phyloP scores from a whole-genome alignment of 1,140 invertebrate species.

The Saccostrea echinata region DNA sequence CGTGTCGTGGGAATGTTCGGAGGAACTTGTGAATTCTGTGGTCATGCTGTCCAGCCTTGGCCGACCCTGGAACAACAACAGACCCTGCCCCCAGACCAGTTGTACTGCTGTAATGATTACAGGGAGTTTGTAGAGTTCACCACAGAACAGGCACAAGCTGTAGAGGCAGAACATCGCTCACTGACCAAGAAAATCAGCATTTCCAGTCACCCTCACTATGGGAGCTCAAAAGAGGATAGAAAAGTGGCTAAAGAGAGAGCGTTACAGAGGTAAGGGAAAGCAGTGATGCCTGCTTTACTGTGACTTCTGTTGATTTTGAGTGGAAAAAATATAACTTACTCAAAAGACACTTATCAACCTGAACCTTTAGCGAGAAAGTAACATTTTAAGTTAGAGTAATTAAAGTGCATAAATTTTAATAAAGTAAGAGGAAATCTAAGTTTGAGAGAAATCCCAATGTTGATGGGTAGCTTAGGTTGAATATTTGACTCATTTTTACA shows the following conservation, averaged over 20 bases:
- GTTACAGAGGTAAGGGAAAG: constrained; percentile 68
- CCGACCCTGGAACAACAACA: constrained; percentile 75
- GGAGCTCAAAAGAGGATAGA: constrained; percentile 74
- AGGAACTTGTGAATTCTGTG: constrained; percentile 78
- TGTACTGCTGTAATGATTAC: constrained; percentile 79
- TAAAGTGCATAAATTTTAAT: too few species aligned
- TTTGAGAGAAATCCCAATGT: too few species aligned
- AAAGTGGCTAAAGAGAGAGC: constrained; percentile 75
- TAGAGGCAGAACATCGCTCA: constrained; percentile 68
- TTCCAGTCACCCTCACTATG: constrained; percentile 73
- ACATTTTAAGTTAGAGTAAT: too few species aligned
- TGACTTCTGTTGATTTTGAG: too few species aligned
- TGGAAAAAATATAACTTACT: too few species aligned
- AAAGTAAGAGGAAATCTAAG: too few species aligned
- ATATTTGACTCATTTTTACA: too few species aligned
- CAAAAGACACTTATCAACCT: too few species aligned
- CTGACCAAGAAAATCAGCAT: constrained; percentile 72
- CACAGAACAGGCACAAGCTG: constrained; percentile 58
- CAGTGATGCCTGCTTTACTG: too few species aligned
- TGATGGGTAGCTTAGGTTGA: too few species aligned
- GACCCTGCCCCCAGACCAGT: constrained; percentile 68
- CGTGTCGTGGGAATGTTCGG: constrained; percentile 68
- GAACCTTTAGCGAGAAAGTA: too few species aligned
- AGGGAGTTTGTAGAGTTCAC: constrained; percentile 77
- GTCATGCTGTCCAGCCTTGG: constrained; percentile 73